phyloP scores from a whole-genome alignment of 2,797 vertebrate genomes.

The Sphenodon punctatus region DNA sequence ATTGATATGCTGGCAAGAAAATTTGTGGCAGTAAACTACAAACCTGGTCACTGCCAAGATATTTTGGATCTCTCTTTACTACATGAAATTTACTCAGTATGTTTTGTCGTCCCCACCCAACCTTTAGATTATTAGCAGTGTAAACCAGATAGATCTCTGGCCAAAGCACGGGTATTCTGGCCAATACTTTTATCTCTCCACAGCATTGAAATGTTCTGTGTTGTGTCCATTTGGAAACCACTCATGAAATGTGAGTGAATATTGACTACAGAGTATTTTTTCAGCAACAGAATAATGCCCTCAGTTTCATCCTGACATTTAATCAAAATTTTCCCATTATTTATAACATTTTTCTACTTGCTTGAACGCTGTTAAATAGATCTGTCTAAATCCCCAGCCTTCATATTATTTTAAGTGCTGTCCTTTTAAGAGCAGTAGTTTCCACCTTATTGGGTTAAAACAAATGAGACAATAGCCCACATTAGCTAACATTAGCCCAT shows the following conservation, averaged over 20 bases:
- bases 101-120: background rate
- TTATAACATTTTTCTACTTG: background rate
- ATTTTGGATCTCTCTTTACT: slow-evolving; percentile 47
- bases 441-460: too few relatives aligned
- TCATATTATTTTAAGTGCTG: background rate
- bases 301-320: background rate
- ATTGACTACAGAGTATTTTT: background rate
- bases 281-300: background rate
- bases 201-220: background rate
- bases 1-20: slow-evolving; percentile 68
- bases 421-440: background rate
- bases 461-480: too few relatives aligned
- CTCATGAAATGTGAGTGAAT: background rate
- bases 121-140: slow-evolving; percentile 15
- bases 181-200: background rate
- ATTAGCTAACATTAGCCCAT: too few relatives aligned
- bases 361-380: rapidly evolving
- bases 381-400: background rate
- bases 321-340: background rate
- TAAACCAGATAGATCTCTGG: background rate
- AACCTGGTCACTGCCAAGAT: slow-evolving; percentile 59
- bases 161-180: background rate
- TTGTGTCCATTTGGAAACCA: background rate
- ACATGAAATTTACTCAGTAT: slow-evolving; percentile 22
- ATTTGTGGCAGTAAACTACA: slow-evolving; percentile 47